A percentile compares a stretch with the other conserved stretches of the same genome.
phyloP scores from a whole-genome alignment of 2,113 vertebrate genomes.

The Ginglymostoma cirratum region DNA sequence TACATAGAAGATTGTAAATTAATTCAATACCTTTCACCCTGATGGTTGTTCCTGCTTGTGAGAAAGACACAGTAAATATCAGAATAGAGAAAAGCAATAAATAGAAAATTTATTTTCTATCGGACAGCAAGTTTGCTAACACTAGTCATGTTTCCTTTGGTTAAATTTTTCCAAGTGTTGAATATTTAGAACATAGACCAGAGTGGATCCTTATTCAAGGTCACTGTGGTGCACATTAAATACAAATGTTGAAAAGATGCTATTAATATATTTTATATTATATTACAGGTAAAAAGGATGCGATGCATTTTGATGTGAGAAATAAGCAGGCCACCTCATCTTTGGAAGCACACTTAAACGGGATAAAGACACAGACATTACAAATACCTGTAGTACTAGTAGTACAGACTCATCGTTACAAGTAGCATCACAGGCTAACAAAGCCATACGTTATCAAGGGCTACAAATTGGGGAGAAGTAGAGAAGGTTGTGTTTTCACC shows the following conservation, averaged over 20 bases:
- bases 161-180: not conserved
- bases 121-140: not conserved
- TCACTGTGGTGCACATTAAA: not conserved
- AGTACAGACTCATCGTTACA: not conserved
- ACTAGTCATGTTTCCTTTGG: not conserved
- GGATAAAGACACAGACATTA: not conserved
- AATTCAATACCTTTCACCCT: conserved; percentile 95
- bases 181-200: not conserved
- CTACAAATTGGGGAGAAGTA: not conserved
- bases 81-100: conserved; percentile 63
- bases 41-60: conserved; percentile 96
- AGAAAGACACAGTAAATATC: conserved; percentile 72
- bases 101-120: conserved; percentile 49
- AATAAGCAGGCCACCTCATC: not conserved
- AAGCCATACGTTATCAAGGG: not conserved
- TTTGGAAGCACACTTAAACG: not conserved
- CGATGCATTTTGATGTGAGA: not conserved
- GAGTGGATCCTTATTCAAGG: not conserved
- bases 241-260: not conserved
- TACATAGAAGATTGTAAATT: conserved; percentile 62
- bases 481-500: not conserved
- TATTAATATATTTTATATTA: not conserved
- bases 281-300: not conserved
- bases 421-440: not conserved
- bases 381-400: too few species aligned